Percentiles rank a stretch among this genome's conserved stretches.
Conservation (phyloP, 1,140 invertebrate genomes). For the Charaxes varanes region DNA sequence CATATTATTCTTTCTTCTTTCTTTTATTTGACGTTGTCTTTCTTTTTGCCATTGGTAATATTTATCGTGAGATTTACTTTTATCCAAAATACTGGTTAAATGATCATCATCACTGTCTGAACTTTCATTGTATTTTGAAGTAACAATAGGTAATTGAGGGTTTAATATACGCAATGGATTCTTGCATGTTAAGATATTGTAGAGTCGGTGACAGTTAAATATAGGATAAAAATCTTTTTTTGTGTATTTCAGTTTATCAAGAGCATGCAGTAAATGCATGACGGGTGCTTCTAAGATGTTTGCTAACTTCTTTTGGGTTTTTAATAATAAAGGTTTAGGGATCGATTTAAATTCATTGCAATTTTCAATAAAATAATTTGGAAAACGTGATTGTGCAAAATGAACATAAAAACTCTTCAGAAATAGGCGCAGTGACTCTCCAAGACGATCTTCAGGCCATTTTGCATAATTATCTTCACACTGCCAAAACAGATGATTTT, state of each 20-base stretch:
- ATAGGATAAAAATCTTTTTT: conserved; percentile 79
- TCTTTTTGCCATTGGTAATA: conserved; percentile 69
- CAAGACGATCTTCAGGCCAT: conserved; percentile 82
- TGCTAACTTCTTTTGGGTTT: conserved; percentile 79
- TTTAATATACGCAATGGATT: conserved; percentile 72
- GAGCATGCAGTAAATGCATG: conserved; percentile 78
- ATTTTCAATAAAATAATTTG: conserved; percentile 82
- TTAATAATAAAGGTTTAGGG: conserved; percentile 76
- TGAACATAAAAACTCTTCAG: conserved; percentile 76
- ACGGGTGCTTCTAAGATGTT: conserved; percentile 82
- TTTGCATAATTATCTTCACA: conserved; percentile 80
- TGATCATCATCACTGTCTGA: conserved; percentile 57
- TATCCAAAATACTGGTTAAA: conserved; percentile 65
- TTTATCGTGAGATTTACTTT: conserved; percentile 55
- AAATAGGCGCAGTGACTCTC: conserved; percentile 78
- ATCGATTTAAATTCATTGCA: conserved; percentile 84
- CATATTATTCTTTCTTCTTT: conserved; percentile 52
- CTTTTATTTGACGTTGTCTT: conserved; percentile 53
- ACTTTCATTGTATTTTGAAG: conserved; percentile 34
- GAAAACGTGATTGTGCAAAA: conserved; percentile 72
- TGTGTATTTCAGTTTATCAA: conserved; percentile 79
- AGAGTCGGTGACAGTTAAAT: conserved; percentile 77
- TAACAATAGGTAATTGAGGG: conserved; percentile 46
- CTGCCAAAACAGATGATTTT: conserved; percentile 85
- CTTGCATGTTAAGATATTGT: conserved; percentile 75